Evolutionary conservation across 2,113 vertebrate species (phyloP).

Genomic region (Sinocyclocheilus grahami): DNA sequence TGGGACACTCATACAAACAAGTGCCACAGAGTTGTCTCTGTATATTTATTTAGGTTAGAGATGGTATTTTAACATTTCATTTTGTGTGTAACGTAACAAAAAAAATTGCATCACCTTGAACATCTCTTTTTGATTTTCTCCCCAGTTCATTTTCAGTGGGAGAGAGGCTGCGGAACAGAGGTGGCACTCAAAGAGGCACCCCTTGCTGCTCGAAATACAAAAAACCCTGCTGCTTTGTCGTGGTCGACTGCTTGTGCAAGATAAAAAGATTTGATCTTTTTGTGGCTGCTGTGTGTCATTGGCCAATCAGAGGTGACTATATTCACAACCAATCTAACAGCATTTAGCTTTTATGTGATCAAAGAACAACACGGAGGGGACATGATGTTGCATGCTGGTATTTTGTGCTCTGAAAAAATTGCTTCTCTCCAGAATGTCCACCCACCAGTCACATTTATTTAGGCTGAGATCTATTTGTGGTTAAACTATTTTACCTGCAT

Average conservation of each 20-base stretch:
- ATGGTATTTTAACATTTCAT: background rate
- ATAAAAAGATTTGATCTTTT: background rate
- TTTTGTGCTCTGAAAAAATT: constrained; percentile 2
- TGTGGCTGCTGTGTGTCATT: background rate
- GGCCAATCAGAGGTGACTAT: background rate
- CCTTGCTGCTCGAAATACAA: background rate
- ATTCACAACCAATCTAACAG: background rate
- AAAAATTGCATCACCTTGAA: background rate
- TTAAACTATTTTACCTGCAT: background rate
- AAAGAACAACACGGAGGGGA: background rate
- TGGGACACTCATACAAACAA: too few relatives aligned
- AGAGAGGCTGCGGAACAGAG: background rate
- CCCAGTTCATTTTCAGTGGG: background rate
- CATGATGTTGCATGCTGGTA: background rate
- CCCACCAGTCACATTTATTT: background rate
- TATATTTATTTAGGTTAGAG: background rate
- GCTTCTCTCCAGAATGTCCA: background rate
- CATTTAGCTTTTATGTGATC: background rate
- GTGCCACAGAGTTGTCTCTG: too few relatives aligned
- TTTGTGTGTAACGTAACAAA: background rate
- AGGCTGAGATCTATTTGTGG: background rate
- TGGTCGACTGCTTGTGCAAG: background rate
- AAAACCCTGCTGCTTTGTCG: constrained; percentile 1
- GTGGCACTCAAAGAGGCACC: background rate
- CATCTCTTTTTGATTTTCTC: background rate